A percentile compares a stretch with the other conserved stretches of the same genome.
Conservation (phyloP, 2,113 vertebrate species). For the Perccottus glenii region DNA sequence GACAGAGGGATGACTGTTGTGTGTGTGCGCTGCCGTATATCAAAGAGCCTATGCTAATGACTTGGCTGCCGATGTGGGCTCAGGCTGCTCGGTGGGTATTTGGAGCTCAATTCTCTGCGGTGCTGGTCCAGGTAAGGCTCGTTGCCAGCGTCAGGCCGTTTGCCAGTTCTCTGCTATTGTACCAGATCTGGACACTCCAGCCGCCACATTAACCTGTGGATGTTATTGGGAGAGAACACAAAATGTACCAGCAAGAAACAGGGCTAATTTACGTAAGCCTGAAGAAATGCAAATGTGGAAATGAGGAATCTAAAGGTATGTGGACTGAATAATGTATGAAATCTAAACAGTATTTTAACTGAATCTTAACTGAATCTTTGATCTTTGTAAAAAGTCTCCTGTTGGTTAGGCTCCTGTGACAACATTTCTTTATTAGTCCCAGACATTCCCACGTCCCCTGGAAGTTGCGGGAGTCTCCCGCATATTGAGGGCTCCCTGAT, state of each 20-base stretch:
- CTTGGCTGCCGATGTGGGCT: constrained; percentile 59
- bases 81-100: constrained; percentile 59
- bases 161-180: constrained; percentile 31
- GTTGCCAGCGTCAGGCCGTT: constrained; percentile 36
- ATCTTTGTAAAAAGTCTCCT: too few species aligned
- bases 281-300: not conserved
- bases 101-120: constrained; percentile 49
- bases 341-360: not conserved
- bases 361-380: too few species aligned
- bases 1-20: constrained; percentile 27
- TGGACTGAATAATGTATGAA: not conserved
- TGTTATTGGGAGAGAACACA: constrained; percentile 29
- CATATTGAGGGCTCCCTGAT: too few species aligned
- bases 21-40: constrained; percentile 57
- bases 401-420: too few species aligned
- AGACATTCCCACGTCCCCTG: too few species aligned
- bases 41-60: constrained; percentile 71
- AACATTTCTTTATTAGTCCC: too few species aligned
- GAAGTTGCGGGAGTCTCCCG: too few species aligned
- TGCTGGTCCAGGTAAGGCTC: constrained; percentile 53
- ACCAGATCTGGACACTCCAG: constrained; percentile 24
- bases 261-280: constrained; percentile 13
- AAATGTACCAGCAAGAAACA: constrained; percentile 18
- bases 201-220: constrained; percentile 53
- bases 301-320: not conserved